Percentiles rank a stretch among this genome's conserved stretches.
Conservation (phyloP, 64 coral and sea anemone species). For the Exaiptasia diaphana region DNA sequence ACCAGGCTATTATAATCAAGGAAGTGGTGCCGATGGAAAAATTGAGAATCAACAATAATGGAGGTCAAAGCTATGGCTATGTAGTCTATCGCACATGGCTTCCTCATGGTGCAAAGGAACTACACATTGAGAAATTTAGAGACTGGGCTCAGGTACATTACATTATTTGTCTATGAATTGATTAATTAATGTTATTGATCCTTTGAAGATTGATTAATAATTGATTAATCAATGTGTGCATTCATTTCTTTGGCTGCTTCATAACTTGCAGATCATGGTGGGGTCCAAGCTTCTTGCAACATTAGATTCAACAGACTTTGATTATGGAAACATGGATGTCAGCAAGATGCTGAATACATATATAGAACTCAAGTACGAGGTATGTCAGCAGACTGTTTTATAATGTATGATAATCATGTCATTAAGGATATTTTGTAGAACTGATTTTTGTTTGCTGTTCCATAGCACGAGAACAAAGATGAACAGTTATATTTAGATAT, state of each 20-base stretch:
- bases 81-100: conserved; percentile 40
- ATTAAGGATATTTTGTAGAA: background rate
- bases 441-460: background rate
- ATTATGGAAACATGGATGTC: conserved; percentile 1
- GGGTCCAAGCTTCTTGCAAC: background rate
- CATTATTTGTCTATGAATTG: too few relatives aligned
- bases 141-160: conserved; percentile 49
- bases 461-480: background rate
- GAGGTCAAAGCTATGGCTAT: conserved; percentile 49
- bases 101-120: background rate
- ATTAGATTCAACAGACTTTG: conserved; percentile 6
- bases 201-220: background rate
- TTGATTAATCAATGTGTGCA: background rate
- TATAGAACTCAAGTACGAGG: background rate
- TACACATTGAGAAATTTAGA: conserved; percentile 10
- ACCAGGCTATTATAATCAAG: background rate
- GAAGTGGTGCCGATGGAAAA: conserved; percentile 37
- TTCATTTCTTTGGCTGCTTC: background rate
- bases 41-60: conserved; percentile 55
- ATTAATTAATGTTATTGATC: background rate
- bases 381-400: background rate
- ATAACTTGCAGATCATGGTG: background rate
- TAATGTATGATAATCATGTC: background rate
- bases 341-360: conserved; percentile 5
- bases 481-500: conserved; percentile 56